A percentile compares a stretch with the other conserved stretches of the same genome.
These are phyloP conservation scores for Betta splendens DNA, from an alignment of 2,797 vertebrate genomes.

Conservation along the genomic window DNA sequence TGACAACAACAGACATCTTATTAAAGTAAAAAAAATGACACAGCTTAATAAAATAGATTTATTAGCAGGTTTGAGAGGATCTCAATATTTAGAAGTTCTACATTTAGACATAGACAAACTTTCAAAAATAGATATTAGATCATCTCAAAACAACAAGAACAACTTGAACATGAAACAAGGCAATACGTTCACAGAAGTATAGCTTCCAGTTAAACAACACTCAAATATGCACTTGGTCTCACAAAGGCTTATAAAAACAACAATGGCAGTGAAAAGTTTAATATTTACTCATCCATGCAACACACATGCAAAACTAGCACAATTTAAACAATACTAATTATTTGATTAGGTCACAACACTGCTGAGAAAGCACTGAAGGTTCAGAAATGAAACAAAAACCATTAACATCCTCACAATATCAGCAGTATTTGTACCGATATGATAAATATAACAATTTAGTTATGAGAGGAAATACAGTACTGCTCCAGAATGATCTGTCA, in stretches of 20 bases:
- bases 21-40: neutral
- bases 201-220: slow-evolving; percentile 18
- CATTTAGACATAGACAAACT: slow-evolving; percentile 26
- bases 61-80: slow-evolving; percentile 41
- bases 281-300: slow-evolving; percentile 17
- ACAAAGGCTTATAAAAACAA: slow-evolving; percentile 14
- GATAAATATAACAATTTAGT: slow-evolving; percentile 4
- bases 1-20: no score
- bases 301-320: slow-evolving; percentile 9
- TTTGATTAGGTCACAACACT: slow-evolving; percentile 11
- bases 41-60: slow-evolving; percentile 65
- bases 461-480: neutral
- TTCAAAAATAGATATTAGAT: slow-evolving; percentile 39
- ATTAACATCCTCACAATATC: slow-evolving; percentile 1
- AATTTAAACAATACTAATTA: neutral
- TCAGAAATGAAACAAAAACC: neutral
- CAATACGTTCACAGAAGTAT: slow-evolving; percentile 29
- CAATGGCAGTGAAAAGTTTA: no score
- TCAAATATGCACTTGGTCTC: slow-evolving; percentile 21
- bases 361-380: slow-evolving; percentile 3
- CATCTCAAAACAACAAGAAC: slow-evolving; percentile 17
- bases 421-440: slow-evolving; percentile 5
- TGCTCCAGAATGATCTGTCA: neutral
- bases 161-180: slow-evolving; percentile 37
- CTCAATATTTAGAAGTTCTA: slow-evolving; percentile 47